phyloP scores from a whole-genome alignment of 2,113 vertebrate species.

The Mustelus asterias region DNA sequence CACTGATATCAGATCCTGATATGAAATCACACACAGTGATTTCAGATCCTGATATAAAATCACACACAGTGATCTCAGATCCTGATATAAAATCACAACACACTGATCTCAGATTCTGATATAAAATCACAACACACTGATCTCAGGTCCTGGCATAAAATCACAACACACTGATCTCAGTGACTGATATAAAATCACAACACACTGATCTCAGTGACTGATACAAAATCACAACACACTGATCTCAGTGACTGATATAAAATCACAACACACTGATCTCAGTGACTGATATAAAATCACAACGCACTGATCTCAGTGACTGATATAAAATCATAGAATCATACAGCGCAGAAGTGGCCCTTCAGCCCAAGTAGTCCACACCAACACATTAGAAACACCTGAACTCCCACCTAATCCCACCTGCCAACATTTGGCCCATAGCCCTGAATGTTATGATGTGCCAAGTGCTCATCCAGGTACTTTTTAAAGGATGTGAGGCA shows the following conservation, averaged over 20 bases:
- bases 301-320: too few relatives aligned
- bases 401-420: too few relatives aligned
- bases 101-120: background rate
- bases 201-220: background rate
- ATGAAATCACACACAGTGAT: background rate
- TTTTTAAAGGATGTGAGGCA: too few relatives aligned
- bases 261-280: background rate
- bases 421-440: too few relatives aligned
- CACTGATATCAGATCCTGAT: background rate
- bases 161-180: background rate
- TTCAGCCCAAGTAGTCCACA: too few relatives aligned
- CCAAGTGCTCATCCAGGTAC: too few relatives aligned
- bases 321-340: too few relatives aligned
- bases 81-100: background rate
- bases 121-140: background rate
- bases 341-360: too few relatives aligned
- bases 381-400: too few relatives aligned
- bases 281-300: background rate
- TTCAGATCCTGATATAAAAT: background rate
- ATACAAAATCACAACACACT: background rate
- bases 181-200: background rate
- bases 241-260: background rate
- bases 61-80: background rate
- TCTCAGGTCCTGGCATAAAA: too few relatives aligned
- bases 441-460: too few relatives aligned